Evolutionary conservation across 1,140 invertebrate genomes (phyloP), one percentile per base, ranked within the genome.

Genomic region (Penaeus chinensis): DNA sequence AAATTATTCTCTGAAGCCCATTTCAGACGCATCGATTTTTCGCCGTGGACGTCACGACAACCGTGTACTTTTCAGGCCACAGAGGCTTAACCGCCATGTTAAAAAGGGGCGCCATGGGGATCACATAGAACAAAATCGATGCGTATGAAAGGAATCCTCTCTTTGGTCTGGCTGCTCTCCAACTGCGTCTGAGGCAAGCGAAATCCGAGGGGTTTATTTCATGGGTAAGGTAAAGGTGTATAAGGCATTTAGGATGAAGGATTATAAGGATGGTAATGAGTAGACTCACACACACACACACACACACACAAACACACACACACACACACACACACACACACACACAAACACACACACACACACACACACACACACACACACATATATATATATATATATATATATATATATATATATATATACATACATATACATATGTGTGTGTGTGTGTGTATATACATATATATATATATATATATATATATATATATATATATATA

Each of bases 351-450:
- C 37, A 71, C 37, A n/a, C 37, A n/a, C 37, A n/a, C 37, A 37
- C 16, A n/a, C 37, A 37, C 16, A 71, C 37, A n/a, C 32, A n/a
- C 11, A 71, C 11, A 71, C 32, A 71, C 32, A 71, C 22, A 71
- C 32, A 3, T 8, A 71, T 8, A 71, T 8, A 22, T 8, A 71
- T 8, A 71, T 8, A n/a, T 8, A 71, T 8, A 71, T 8, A 66
- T 16, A 66, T 66, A 66, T 66, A 66, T 66, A 66, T 66, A 69
- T 69, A 69, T 69, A 69, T 71, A 71, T 71, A 71, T 71, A 71
- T 71, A 71, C n/a, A 71, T 71, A 71, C n/a, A 71, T 71, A 71
- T 71, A 71, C n/a, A 71, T 71, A 71, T 71, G n/a, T 20, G 3
- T 71, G n/a, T 71, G n/a, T 20, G n/a, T 71, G n/a, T 71, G n/a